phyloP scores from a whole-genome alignment of 2,113 vertebrate species.

The Paracanthobrama guichenoti region DNA sequence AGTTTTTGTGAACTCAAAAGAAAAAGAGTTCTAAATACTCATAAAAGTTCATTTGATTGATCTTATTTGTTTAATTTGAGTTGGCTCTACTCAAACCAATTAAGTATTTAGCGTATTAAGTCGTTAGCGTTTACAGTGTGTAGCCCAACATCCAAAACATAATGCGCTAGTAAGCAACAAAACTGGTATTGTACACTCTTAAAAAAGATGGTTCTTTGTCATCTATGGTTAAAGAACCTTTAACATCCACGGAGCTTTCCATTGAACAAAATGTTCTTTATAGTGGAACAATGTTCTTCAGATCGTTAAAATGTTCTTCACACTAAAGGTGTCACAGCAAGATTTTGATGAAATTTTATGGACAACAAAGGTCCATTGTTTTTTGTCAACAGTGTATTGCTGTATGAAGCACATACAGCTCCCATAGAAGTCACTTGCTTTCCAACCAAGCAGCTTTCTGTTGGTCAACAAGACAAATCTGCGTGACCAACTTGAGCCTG shows the following conservation, averaged over 20 bases:
- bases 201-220: not conserved
- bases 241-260: not conserved
- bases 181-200: not conserved
- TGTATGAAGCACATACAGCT: not conserved
- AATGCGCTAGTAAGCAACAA: not conserved
- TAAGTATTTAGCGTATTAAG: no score
- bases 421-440: not conserved
- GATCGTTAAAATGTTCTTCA: not conserved
- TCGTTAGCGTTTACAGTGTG: not conserved
- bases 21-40: no score
- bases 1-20: no score
- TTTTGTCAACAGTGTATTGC: not conserved
- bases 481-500: no score
- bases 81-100: no score
- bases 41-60: no score
- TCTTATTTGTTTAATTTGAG: no score
- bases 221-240: not conserved
- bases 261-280: not conserved
- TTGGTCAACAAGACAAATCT: not conserved
- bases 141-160: not conserved
- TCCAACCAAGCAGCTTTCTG: not conserved
- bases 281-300: not conserved
- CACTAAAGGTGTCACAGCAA: not conserved
- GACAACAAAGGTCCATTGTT: not conserved
- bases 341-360: not conserved